Conservation (phyloP, 2,113 vertebrate species). For the Cisticola juncidis region DNA sequence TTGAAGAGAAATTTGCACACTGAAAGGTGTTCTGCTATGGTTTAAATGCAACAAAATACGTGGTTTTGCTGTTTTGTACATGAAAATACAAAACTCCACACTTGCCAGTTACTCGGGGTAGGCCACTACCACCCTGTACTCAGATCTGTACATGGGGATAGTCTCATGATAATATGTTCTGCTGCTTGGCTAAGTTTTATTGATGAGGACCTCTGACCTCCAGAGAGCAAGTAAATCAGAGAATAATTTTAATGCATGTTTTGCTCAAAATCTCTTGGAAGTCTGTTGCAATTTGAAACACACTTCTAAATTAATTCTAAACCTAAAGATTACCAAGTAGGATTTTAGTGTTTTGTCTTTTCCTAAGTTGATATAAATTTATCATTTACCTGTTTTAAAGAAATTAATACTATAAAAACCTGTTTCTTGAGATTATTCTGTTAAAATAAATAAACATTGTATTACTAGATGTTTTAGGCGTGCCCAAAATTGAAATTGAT, state of each 20-base stretch:
- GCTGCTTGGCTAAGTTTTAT: background rate
- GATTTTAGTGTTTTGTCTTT: background rate
- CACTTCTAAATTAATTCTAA: background rate
- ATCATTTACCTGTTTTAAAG: background rate
- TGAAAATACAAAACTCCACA: background rate
- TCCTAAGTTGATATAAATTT: background rate
- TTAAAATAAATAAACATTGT: background rate
- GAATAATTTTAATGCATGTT: background rate
- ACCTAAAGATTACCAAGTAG: background rate
- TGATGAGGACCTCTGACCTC: background rate
- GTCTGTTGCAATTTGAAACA: background rate
- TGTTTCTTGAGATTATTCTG: background rate
- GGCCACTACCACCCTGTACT: background rate
- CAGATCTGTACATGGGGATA: background rate
- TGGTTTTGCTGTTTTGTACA: background rate
- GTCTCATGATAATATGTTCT: background rate
- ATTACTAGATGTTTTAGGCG: background rate
- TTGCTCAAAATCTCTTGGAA: background rate
- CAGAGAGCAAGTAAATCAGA: background rate
- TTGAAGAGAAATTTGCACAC: background rate
- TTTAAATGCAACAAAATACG: background rate
- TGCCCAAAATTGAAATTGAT: background rate
- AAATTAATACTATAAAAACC: background rate
- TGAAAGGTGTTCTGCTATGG: background rate
- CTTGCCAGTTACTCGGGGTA: background rate